These are phyloP conservation scores for Acronicta psi DNA, from an alignment of 2,888 invertebrate species.

Conservation along the genomic window DNA sequence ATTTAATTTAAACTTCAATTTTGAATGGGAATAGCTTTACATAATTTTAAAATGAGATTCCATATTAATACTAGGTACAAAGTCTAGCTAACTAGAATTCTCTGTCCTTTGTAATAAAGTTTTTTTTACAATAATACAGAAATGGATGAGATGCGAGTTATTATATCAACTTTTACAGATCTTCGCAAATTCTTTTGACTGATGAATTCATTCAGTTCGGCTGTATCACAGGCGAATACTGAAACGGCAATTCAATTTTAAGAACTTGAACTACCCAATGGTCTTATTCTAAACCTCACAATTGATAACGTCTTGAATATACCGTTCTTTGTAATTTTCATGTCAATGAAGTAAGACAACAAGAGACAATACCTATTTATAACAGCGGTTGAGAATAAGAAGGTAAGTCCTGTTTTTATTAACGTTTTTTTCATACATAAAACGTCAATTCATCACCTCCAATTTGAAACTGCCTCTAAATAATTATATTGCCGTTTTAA, in stretches of 20 bases:
- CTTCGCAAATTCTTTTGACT: conserved; percentile 28
- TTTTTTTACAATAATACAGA: conserved; percentile 27
- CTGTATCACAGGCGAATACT: conserved; percentile 11
- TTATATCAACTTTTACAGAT: conserved; percentile 18
- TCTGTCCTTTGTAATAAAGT: conserved; percentile 32
- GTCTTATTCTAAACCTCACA: too few relatives aligned
- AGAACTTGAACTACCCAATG: neutral
- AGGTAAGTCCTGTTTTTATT: too few relatives aligned
- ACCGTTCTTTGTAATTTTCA: too few relatives aligned
- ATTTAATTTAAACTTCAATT: conserved; percentile 44
- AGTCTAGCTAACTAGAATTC: conserved; percentile 51
- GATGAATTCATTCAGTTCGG: conserved; percentile 8
- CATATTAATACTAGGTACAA: conserved; percentile 58
- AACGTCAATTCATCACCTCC: neutral
- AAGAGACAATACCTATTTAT: neutral
- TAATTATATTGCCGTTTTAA: neutral
- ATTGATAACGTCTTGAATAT: too few relatives aligned
- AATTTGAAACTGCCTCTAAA: neutral
- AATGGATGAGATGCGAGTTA: conserved; percentile 19
- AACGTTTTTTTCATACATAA: too few relatives aligned
- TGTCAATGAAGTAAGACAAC: neutral
- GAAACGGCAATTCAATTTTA: neutral
- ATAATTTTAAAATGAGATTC: conserved; percentile 58
- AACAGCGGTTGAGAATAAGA: too few relatives aligned
- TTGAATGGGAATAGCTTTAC: conserved; percentile 49